phyloP scores from a whole-genome alignment of 2,113 vertebrate species.

The Melospiza melodia region DNA sequence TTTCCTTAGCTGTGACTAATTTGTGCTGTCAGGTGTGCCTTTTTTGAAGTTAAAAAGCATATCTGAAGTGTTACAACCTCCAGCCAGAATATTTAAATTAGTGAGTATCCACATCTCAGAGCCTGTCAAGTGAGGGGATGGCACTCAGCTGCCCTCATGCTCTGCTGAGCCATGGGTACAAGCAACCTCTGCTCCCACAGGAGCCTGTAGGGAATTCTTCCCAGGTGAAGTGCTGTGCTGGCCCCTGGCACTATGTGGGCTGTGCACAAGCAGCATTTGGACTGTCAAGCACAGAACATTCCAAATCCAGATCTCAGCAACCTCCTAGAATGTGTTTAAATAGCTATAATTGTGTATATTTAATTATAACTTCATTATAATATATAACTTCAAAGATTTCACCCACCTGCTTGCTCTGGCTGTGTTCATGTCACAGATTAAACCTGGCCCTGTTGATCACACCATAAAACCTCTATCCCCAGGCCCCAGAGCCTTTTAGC shows the following conservation, averaged over 20 bases:
- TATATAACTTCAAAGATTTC: neutral
- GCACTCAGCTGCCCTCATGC: neutral
- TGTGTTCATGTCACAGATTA: neutral
- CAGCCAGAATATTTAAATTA: neutral
- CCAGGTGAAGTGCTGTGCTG: neutral
- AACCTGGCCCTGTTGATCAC: neutral
- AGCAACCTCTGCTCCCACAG: neutral
- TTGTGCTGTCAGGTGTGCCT: conserved; percentile 1
- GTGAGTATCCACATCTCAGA: neutral
- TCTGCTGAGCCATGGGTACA: neutral
- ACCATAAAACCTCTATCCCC: neutral
- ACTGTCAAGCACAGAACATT: neutral
- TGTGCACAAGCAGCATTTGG: neutral
- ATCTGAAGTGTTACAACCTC: neutral
- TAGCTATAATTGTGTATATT: neutral
- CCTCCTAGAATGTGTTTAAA: neutral
- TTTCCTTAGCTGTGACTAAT: conserved; percentile 44
- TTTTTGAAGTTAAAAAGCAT: conserved; percentile 36
- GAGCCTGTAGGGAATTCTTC: neutral
- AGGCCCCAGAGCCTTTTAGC: neutral
- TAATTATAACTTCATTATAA: neutral
- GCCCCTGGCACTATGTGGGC: neutral
- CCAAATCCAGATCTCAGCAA: neutral
- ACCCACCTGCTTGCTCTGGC: neutral
- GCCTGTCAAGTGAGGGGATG: neutral